Conservation (phyloP, 2,888 invertebrate species). For the Calliphora vomitoria region DNA sequence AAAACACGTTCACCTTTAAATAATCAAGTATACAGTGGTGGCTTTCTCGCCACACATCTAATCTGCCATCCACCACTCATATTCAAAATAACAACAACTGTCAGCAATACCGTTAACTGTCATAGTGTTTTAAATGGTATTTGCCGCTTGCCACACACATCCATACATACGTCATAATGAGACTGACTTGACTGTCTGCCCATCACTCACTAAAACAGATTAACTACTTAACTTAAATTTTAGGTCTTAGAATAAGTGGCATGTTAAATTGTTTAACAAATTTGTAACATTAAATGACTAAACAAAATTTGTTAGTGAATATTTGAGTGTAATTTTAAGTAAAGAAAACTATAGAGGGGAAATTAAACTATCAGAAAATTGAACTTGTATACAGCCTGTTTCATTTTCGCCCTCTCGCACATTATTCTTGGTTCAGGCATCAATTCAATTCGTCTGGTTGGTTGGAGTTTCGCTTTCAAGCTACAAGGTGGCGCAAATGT, state of each 20-base stretch:
- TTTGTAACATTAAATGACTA: background rate
- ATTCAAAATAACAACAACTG: constrained; percentile 19
- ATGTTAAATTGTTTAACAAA: background rate
- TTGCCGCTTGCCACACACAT: background rate
- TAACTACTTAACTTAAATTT: background rate
- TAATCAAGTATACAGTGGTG: background rate
- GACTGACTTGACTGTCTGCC: background rate
- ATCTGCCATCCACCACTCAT: constrained; percentile 7
- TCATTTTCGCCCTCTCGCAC: too few species aligned
- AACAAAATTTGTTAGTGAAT: too few species aligned
- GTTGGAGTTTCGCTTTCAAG: too few species aligned
- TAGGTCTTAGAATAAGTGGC: background rate
- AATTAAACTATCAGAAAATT: too few species aligned
- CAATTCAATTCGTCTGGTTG: too few species aligned
- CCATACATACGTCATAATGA: background rate
- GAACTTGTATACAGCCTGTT: too few species aligned
- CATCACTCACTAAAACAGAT: constrained; percentile 22
- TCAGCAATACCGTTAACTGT: background rate
- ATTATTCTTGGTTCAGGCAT: too few species aligned
- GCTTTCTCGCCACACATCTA: background rate
- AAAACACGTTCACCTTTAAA: background rate
- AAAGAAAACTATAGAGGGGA: too few species aligned
- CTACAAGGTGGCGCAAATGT: too few species aligned
- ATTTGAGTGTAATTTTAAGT: too few species aligned
- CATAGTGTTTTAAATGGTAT: background rate